Evolutionary conservation across 2,888 invertebrate genomes (phyloP).

Genomic region (Odontomyia ornata): DNA sequence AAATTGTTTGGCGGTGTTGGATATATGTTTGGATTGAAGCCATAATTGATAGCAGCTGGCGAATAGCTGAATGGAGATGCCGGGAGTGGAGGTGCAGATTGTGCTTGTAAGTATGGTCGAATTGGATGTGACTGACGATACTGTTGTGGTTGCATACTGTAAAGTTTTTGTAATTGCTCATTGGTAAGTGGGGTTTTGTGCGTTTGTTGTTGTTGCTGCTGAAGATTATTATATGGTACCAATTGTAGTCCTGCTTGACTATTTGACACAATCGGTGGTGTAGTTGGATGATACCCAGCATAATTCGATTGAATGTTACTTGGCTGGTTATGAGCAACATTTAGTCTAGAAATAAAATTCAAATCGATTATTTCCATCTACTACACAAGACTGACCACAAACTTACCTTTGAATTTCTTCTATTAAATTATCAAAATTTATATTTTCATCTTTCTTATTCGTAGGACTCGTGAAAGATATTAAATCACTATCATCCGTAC

Average conservation of each 20-base stretch:
- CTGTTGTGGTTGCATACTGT: slow-evolving; percentile 57
- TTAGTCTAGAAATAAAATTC: slow-evolving; percentile 43
- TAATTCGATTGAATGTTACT: slow-evolving; percentile 51
- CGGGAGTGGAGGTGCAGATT: slow-evolving; percentile 47
- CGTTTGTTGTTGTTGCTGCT: slow-evolving; percentile 54
- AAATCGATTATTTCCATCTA: too few relatives aligned
- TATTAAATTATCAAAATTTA: slow-evolving; percentile 70
- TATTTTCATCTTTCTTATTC: slow-evolving; percentile 65
- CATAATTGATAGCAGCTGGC: slow-evolving; percentile 55
- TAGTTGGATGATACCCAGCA: slow-evolving; percentile 55
- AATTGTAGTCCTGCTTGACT: slow-evolving; percentile 53
- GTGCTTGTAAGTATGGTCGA: slow-evolving; percentile 32
- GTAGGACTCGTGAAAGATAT: slow-evolving; percentile 78
- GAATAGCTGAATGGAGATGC: slow-evolving; percentile 51
- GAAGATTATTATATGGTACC: slow-evolving; percentile 52
- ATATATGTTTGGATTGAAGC: slow-evolving; percentile 53
- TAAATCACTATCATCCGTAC: slow-evolving; percentile 65
- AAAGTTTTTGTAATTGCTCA: slow-evolving; percentile 61
- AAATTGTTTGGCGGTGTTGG: slow-evolving; percentile 43
- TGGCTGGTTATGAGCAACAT: slow-evolving; percentile 33
- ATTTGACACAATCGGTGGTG: slow-evolving; percentile 47
- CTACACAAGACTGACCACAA: not conserved
- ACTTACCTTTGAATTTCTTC: slow-evolving; percentile 68
- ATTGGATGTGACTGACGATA: slow-evolving; percentile 6
- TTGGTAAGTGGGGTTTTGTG: slow-evolving; percentile 57